A percentile compares a stretch with the other conserved stretches of the same genome.
phyloP scores from a whole-genome alignment of 2,888 invertebrate species.

The Xestia ashworthii region DNA sequence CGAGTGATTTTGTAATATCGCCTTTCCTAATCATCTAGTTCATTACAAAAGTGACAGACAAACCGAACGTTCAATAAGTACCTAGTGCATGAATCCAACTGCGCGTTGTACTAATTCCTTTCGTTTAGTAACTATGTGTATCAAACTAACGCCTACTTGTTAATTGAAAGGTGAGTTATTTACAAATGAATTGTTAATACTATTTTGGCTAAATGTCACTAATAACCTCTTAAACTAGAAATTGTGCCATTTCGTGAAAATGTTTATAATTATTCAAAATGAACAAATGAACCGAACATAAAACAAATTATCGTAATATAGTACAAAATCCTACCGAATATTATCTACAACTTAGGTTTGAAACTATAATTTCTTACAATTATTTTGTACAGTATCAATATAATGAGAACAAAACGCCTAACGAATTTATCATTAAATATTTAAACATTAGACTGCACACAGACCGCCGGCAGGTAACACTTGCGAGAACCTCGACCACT shows the following conservation, averaged over 20 bases:
- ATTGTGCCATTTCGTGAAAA: constrained; percentile 87
- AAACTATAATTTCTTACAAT: constrained; percentile 79
- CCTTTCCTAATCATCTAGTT: constrained; percentile 27
- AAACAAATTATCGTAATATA: constrained; percentile 62
- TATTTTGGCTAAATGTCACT: constrained; percentile 90
- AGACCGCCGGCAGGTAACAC: constrained; percentile 70
- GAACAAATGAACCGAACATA: constrained; percentile 66
- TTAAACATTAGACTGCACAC: constrained; percentile 70
- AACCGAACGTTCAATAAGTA: constrained; percentile 7
- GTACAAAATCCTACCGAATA: constrained; percentile 72
- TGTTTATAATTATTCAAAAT: constrained; percentile 70
- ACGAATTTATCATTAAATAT: constrained; percentile 78
- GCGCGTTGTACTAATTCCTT: constrained; percentile 85
- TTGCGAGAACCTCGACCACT: constrained; percentile 36
- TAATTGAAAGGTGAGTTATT: constrained; percentile 85
- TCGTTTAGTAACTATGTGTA: constrained; percentile 80
- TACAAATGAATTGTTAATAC: constrained; percentile 85
- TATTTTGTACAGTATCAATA: constrained; percentile 87
- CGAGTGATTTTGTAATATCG: constrained; percentile 44
- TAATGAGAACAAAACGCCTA: constrained; percentile 80
- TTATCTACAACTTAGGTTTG: constrained; percentile 83
- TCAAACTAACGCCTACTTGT: constrained; percentile 79
- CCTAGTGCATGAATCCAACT: constrained; percentile 78
- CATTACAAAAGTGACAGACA: constrained; percentile 34
- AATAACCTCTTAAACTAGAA: constrained; percentile 86